These are phyloP conservation scores for Orthonevra nobilis DNA, from an alignment of 2,888 invertebrate species.

Conservation along the genomic window DNA sequence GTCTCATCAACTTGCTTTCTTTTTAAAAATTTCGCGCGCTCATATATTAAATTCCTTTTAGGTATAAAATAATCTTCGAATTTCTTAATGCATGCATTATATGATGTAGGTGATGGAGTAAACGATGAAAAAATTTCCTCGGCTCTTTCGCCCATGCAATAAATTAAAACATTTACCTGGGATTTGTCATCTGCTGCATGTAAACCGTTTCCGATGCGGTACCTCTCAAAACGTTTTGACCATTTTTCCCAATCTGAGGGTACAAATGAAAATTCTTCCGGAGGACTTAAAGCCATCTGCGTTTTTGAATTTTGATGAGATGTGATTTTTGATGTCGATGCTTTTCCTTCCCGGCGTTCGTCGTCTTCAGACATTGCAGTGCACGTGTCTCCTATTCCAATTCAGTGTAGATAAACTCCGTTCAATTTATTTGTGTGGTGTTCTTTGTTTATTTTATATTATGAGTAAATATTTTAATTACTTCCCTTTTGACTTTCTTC, in stretches of 20 bases:
- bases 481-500: too few relatives aligned
- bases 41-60: conserved; percentile 21
- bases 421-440: too few relatives aligned
- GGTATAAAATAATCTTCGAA: conserved; percentile 28
- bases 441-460: too few relatives aligned
- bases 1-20: neutral
- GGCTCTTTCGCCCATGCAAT: conserved; percentile 25
- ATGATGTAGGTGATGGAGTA: neutral
- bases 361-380: too few relatives aligned
- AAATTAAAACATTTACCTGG: conserved; percentile 27
- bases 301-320: neutral
- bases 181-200: neutral
- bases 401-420: too few relatives aligned
- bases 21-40: conserved; percentile 23
- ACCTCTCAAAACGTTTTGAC: neutral
- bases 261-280: conserved; percentile 16
- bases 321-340: too few relatives aligned
- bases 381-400: too few relatives aligned
- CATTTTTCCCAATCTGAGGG: conserved; percentile 11
- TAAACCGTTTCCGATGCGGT: neutral
- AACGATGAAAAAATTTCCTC: conserved; percentile 14
- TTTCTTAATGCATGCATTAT: conserved; percentile 3
- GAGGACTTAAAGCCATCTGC: neutral
- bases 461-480: too few relatives aligned
- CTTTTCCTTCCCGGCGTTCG: too few relatives aligned